Evolutionary conservation across 2,797 vertebrate species (phyloP), one percentile per base, ranked within the genome.

Genomic region (Rhabdophis nuchalis): DNA sequence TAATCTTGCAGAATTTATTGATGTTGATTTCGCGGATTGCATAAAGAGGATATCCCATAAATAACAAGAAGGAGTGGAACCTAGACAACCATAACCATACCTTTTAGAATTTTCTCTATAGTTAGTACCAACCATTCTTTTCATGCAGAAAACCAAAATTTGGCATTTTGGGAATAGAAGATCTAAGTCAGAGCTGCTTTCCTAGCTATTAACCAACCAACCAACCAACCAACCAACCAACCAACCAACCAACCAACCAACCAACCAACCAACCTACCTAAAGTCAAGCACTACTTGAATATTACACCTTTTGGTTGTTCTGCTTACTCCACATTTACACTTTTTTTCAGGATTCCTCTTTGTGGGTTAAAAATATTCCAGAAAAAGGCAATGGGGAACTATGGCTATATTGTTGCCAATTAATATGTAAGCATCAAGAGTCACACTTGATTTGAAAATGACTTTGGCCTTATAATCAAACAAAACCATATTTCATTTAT

Each of bases 31-130:
- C 99, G 88, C 98, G 98, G 85, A 99, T 98, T 0, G 98, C 98
- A 0, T 99, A 99, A 0, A 98, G 96, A 1, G 99, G 98, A 89
- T 99, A 98, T 89, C 99, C 99, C 98, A 99, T 98, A 96, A 99
- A 99, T 96, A 99, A 97, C 95, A 99, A 97, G 96, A 99, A 99
- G 20, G 99, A 98, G 87, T 99, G 99, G 96, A 99, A 99, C 96
- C 99, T 99, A 97, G 58, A 97, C 94, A 93, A 91, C 89, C 53
- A 96, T 64, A 94, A 92, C 0, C 9, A 93, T 9, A 56, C 90
- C 10, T 90, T 54, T 46, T 58, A 82, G n/a, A 58, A 8, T 85
- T 89, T 53, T 61, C 52, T 53, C 0, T 29, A 46, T 18, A 25
- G 41, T 18, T 56, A 61, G n/a, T 91, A 68, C 13, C 46, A 89